These are phyloP conservation scores for Rutilus rutilus DNA, from an alignment of 2,113 vertebrate species.

Conservation along the genomic window DNA sequence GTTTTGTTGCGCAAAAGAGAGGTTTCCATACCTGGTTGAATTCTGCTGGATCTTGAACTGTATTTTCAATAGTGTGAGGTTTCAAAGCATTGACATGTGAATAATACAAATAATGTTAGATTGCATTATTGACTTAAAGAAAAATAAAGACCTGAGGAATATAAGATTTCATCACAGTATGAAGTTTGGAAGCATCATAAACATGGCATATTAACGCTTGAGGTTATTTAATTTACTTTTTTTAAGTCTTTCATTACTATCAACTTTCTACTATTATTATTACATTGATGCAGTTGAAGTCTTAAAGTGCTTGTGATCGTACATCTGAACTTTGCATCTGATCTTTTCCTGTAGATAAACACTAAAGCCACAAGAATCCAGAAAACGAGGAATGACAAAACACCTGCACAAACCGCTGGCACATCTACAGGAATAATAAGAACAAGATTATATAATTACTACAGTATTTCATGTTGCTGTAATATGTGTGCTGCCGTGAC, in stretches of 20 bases:
- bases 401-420: slow-evolving; percentile 10
- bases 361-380: slow-evolving; percentile 26
- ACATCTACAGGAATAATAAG: not conserved
- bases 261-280: not conserved
- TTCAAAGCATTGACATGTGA: slow-evolving; percentile 39
- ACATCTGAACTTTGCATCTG: not conserved
- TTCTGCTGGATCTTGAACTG: not conserved
- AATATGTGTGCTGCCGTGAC: not conserved
- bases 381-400: slow-evolving; percentile 9
- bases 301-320: not conserved
- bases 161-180: not conserved
- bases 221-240: too few species aligned
- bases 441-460: not conserved
- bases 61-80: not conserved
- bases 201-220: too few species aligned
- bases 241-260: not conserved
- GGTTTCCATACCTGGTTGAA: slow-evolving; percentile 25
- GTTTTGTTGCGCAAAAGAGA: not conserved
- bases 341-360: slow-evolving; percentile 27
- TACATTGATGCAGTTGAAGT: not conserved
- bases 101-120: slow-evolving; percentile 8
- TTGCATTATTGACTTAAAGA: not conserved
- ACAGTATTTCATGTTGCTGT: not conserved
- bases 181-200: not conserved
- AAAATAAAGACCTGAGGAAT: not conserved